Conservation (phyloP, 2,113 vertebrate genomes). For the Capra hircus region DNA sequence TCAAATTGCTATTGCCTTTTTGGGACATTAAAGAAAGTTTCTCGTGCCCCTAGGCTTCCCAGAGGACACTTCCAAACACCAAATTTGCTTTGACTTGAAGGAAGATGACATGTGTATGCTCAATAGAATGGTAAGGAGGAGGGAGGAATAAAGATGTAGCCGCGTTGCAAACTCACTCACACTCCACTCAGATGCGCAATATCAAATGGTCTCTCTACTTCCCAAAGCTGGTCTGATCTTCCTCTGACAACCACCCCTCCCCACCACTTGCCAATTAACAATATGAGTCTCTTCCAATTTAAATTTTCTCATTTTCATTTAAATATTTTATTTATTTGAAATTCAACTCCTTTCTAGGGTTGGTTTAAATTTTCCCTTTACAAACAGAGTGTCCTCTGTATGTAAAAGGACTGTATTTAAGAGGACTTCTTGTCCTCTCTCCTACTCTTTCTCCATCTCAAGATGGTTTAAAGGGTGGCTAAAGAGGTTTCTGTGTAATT, state of each 20-base stretch:
- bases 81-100: slow-evolving; percentile 71
- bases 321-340: slow-evolving; percentile 9
- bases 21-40: slow-evolving; percentile 76
- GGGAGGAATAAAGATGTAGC: slow-evolving; percentile 24
- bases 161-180: neutral
- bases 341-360: neutral
- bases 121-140: slow-evolving; percentile 41
- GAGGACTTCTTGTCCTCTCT: neutral
- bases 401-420: neutral
- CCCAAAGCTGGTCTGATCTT: neutral
- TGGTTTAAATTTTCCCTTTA: neutral
- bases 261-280: slow-evolving; percentile 9
- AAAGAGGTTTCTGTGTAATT: neutral
- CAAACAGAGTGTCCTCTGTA: neutral
- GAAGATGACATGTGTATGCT: slow-evolving; percentile 50
- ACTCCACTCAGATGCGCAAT: neutral
- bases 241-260: neutral
- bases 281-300: slow-evolving; percentile 48
- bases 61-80: slow-evolving; percentile 66
- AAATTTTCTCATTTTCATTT: slow-evolving; percentile 9
- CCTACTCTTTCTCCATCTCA: neutral
- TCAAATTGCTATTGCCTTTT: slow-evolving; percentile 71
- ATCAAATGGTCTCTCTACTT: neutral
- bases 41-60: slow-evolving; percentile 70
- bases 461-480: neutral